phyloP scores from a whole-genome alignment of 1,140 invertebrate species.

The Cyrtorhinus lividipennis region DNA sequence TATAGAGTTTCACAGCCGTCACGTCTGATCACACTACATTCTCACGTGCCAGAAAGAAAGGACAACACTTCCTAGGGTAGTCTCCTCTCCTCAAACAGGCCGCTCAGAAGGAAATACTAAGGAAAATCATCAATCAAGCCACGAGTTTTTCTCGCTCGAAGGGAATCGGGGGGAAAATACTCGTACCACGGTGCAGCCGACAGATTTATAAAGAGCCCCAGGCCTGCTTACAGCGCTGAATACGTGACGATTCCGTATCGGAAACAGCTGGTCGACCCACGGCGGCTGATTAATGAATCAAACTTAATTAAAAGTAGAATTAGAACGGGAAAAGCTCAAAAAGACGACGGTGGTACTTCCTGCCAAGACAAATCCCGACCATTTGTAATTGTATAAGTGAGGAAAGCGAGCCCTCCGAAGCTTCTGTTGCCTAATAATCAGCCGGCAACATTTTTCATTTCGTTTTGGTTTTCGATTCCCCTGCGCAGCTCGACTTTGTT shows the following conservation, averaged over 20 bases:
- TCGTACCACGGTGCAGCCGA: neutral
- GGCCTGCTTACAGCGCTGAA: neutral
- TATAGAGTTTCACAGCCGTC: too few species aligned
- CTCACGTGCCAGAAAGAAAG: too few species aligned
- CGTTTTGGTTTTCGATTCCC: too few species aligned
- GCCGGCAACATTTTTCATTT: neutral
- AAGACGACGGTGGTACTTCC: neutral
- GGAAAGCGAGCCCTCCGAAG: too few species aligned
- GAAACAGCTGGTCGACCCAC: neutral
- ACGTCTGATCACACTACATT: too few species aligned
- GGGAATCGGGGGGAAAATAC: neutral
- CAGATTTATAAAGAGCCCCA: neutral
- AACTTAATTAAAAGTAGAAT: neutral
- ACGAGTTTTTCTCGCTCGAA: too few species aligned
- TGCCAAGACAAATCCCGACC: neutral
- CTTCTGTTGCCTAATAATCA: neutral
- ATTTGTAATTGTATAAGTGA: neutral
- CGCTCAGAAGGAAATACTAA: too few species aligned
- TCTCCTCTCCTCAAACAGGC: too few species aligned
- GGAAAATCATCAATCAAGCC: neutral
- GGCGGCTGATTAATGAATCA: neutral
- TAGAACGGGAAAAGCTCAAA: too few species aligned
- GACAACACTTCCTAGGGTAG: too few species aligned
- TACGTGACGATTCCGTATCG: neutral
- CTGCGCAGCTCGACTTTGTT: too few species aligned